These are phyloP conservation scores for Phlogophora meticulosa DNA, from an alignment of 2,888 invertebrate genomes.

Conservation along the genomic window DNA sequence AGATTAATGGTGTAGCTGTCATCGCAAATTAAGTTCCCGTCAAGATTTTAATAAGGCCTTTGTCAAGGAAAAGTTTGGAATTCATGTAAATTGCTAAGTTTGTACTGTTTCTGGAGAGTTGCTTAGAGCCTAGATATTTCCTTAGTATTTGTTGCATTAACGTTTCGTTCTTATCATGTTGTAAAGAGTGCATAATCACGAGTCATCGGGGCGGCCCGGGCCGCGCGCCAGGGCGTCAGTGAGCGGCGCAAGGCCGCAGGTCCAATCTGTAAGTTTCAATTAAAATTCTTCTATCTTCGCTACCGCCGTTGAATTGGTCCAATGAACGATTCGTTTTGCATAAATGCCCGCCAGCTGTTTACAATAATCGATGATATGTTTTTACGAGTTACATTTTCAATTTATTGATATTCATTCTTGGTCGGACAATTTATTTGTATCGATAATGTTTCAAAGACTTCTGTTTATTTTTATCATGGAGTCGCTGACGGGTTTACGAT, in stretches of 20 bases:
- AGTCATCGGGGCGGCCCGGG: constrained; percentile 40
- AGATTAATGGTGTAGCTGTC: constrained; percentile 87
- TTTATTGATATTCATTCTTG: constrained; percentile 88
- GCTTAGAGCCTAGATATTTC: constrained; percentile 2
- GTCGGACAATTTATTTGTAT: constrained; percentile 88
- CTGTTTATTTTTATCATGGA: constrained; percentile 84
- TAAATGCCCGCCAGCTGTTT: constrained; percentile 90
- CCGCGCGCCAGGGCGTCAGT: constrained; percentile 37
- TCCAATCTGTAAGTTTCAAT: constrained; percentile 78
- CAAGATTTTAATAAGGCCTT: constrained; percentile 86
- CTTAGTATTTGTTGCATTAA: constrained; percentile 27
- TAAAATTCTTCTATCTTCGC: constrained; percentile 81
- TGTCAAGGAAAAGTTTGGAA: constrained; percentile 80
- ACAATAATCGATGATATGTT: constrained; percentile 90
- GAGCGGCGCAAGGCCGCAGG: constrained; percentile 55
- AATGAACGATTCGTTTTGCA: constrained; percentile 86
- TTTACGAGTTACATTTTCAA: constrained; percentile 89
- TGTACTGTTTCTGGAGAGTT: constrained; percentile 40
- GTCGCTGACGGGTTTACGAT: constrained; percentile 80
- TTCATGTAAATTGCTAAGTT: constrained; percentile 85
- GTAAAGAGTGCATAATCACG: constrained; percentile 36
- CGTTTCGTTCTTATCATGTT: constrained; percentile 32
- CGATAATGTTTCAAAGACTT: constrained; percentile 86
- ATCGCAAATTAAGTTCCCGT: constrained; percentile 85
- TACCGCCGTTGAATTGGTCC: constrained; percentile 87